A percentile compares a stretch with the other conserved stretches of the same genome.
These are phyloP conservation scores for Rhagophthalmus giganteus DNA, from an alignment of 2,888 invertebrate species.

Conservation along the genomic window DNA sequence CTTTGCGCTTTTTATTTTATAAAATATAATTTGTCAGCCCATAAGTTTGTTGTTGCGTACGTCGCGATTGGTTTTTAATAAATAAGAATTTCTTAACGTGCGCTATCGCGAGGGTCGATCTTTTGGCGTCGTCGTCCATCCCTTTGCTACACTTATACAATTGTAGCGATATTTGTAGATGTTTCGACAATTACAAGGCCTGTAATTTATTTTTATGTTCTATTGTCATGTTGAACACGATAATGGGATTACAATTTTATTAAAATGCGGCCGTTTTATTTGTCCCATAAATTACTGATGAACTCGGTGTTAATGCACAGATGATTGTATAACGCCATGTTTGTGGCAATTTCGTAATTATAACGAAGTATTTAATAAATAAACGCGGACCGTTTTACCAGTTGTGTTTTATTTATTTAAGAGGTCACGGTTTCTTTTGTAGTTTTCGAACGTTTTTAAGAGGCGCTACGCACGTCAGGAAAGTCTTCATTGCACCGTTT, in stretches of 20 bases:
- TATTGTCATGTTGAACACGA: conserved; percentile 18
- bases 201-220: conserved; percentile 22
- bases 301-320: not conserved
- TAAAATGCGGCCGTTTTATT: conserved; percentile 17
- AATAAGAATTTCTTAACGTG: no score
- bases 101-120: conserved; percentile 18
- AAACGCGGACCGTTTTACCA: no score
- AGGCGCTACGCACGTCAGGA: conserved; percentile 2
- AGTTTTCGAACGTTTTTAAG: not conserved
- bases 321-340: not conserved
- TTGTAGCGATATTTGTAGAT: conserved; percentile 7
- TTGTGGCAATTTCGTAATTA: not conserved
- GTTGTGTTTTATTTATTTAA: no score
- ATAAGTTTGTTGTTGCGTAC: no score
- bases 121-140: conserved; percentile 16
- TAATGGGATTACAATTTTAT: conserved; percentile 18
- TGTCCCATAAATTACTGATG: not conserved
- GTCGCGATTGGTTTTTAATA: no score
- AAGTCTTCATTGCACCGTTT: conserved; percentile 5
- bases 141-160: conserved; percentile 14
- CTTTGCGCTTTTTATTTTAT: conserved; percentile 6
- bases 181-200: conserved; percentile 5
- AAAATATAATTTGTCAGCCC: conserved; percentile 4
- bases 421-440: no score
- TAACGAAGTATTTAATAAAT: no score